Percentiles rank a stretch among this genome's conserved stretches.
Evolutionary conservation across 92 coral and sea anemone genomes (phyloP).

Genomic region (Siderastrea siderea): DNA sequence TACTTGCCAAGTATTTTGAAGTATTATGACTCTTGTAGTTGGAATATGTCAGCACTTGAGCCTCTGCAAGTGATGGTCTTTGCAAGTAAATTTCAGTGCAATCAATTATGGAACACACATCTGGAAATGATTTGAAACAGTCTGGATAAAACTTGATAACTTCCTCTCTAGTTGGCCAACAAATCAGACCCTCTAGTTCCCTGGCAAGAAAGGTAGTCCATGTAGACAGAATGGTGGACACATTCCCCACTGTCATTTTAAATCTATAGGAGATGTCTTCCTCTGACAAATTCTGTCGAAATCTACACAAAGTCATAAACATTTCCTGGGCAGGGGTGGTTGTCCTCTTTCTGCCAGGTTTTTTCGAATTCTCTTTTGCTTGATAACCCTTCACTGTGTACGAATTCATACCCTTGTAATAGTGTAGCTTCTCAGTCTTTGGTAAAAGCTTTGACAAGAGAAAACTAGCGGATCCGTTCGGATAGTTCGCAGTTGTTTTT

Average conservation of each 20-base stretch:
- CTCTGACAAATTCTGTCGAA: slow-evolving; percentile 33
- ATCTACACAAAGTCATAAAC: slow-evolving; percentile 48
- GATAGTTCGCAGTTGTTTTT: too few relatives aligned
- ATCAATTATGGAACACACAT: too few relatives aligned
- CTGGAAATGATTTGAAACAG: too few relatives aligned
- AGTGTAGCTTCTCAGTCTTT: slow-evolving; percentile 41
- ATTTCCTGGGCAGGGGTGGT: slow-evolving; percentile 44
- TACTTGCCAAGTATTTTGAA: slow-evolving; percentile 49
- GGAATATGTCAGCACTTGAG: too few relatives aligned
- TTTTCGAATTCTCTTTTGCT: slow-evolving; percentile 12
- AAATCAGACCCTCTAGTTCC: slow-evolving; percentile 48
- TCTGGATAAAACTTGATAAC: slow-evolving; percentile 25
- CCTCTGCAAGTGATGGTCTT: too few relatives aligned
- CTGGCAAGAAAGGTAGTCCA: slow-evolving; percentile 55
- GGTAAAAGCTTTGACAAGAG: slow-evolving; percentile 24
- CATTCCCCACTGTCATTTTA: slow-evolving; percentile 28
- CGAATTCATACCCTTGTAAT: slow-evolving; percentile 38
- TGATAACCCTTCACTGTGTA: slow-evolving; percentile 22
- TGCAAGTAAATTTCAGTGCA: too few relatives aligned
- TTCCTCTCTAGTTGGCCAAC: slow-evolving; percentile 57
- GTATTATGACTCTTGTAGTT: slow-evolving; percentile 71
- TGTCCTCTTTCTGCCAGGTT: slow-evolving; percentile 61
- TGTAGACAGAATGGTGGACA: slow-evolving; percentile 17
- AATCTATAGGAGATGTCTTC: slow-evolving; percentile 46
- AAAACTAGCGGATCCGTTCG: too few relatives aligned